Evolutionary conservation across 1,140 invertebrate genomes (phyloP), one percentile per base, ranked within the genome.

Genomic region (Caerostris darwini): DNA sequence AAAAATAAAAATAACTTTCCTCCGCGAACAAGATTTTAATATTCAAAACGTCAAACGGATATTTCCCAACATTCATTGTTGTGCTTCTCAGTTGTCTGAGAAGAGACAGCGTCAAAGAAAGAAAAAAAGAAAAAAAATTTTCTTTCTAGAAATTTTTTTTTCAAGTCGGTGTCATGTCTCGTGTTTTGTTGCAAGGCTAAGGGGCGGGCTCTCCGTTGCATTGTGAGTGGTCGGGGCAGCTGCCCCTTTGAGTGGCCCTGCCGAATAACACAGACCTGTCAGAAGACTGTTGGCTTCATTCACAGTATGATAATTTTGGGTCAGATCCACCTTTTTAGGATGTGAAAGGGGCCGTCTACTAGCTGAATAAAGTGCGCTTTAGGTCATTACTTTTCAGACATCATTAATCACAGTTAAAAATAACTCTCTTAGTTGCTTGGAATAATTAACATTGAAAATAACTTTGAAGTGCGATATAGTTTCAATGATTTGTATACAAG

Each of bases 261-360:
- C 59, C 82, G 81, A 85, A 92, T 82, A 92, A 92, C 19, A 50
- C 50, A 69, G 64, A 69, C 6, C 91, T 86, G 81, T 85, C 82
- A 85, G 54, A 69, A 92, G 91, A 92, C 83, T 92, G 91, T 92
- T 92, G 77, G 53, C 82, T 92, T 92, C 82, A 92, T 92, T 92
- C 58, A 85, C 50, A 57, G 91, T 92, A 92, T 92, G 91, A 92
- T 92, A 92, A 92, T 92, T 92, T 59, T 85, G 91, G 91, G 81
- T 92, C 91, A 92, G 90, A 83, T 81, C 59, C 59, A 82, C 90
- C 90, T 91, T 82, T n/a, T 91, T 58, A 56, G 7, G 7, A n/a
- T 34, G 17, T 14, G 4, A 0, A 56, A 34, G 56, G 88, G 83
- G 6, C 12, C 34, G 34, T 34, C 34, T 34, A 34, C 2, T 17